Evolutionary conservation across 2,113 vertebrate genomes (phyloP).

Genomic region (Tupaia tana): DNA sequence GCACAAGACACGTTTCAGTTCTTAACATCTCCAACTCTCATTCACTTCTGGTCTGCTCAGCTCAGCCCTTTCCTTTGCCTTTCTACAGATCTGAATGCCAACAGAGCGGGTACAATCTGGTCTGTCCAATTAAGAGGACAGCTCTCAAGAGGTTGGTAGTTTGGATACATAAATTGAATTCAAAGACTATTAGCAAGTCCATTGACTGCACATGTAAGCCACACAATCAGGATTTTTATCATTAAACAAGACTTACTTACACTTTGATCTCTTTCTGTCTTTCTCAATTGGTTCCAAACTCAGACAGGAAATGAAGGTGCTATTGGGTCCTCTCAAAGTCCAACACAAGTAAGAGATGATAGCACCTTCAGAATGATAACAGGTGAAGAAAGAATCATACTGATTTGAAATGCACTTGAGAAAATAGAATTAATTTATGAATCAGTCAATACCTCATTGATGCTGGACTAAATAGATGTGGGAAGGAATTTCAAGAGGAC

Average conservation of each 20-base stretch:
- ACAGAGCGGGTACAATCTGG: background rate
- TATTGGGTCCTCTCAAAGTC: background rate
- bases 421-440: background rate
- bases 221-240: background rate
- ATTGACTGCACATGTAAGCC: background rate
- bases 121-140: background rate
- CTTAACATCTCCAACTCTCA: background rate
- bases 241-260: background rate
- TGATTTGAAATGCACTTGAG: background rate
- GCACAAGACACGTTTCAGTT: background rate
- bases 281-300: background rate
- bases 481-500: background rate
- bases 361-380: background rate
- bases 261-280: background rate
- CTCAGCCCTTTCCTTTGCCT: background rate
- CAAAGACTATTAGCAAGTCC: background rate
- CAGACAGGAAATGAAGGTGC: background rate
- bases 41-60: background rate
- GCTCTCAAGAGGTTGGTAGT: background rate
- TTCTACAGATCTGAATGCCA: background rate
- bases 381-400: background rate
- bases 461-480: background rate
- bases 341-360: slow-evolving; percentile 19
- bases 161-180: background rate
- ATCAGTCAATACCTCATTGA: background rate